A percentile compares a stretch with the other conserved stretches of the same genome.
These are phyloP conservation scores for Ricordea florida DNA, from an alignment of 92 coral and sea anemone species.

Conservation along the genomic window DNA sequence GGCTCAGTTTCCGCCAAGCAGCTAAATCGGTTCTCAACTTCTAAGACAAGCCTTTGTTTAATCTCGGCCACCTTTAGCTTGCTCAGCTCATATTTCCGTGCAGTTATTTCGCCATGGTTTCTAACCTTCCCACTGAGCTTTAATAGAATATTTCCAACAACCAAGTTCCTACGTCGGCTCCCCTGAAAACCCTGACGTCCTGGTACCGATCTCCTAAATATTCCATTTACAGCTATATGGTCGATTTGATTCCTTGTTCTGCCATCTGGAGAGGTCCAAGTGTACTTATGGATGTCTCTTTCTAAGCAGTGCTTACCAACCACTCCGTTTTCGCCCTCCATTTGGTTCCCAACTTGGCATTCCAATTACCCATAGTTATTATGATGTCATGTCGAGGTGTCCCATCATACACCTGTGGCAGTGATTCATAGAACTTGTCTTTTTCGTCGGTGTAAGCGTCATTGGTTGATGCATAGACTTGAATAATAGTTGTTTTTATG, in stretches of 20 bases:
- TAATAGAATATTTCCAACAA: not conserved
- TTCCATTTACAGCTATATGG: not conserved
- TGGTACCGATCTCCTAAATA: not conserved
- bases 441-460: not conserved
- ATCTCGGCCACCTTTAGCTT: not conserved
- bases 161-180: not conserved
- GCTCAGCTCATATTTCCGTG: not conserved
- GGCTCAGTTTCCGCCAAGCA: no score
- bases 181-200: not conserved
- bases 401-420: not conserved
- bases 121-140: not conserved
- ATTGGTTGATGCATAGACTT: slow-evolving; percentile 1
- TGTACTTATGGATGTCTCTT: slow-evolving; percentile 13
- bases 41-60: no score
- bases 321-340: no score
- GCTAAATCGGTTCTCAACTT: no score
- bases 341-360: no score
- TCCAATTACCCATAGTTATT: not conserved
- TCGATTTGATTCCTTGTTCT: slow-evolving; percentile 12
- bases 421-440: not conserved
- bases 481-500: slow-evolving; percentile 3
- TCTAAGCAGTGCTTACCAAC: not conserved
- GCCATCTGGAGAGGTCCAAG: slow-evolving; percentile 10
- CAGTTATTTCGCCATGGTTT: not conserved
- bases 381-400: not conserved